Base-by-base conservation (phyloP, 1,140 invertebrate genomes). In the Sitobion miscanthi region DNA sequence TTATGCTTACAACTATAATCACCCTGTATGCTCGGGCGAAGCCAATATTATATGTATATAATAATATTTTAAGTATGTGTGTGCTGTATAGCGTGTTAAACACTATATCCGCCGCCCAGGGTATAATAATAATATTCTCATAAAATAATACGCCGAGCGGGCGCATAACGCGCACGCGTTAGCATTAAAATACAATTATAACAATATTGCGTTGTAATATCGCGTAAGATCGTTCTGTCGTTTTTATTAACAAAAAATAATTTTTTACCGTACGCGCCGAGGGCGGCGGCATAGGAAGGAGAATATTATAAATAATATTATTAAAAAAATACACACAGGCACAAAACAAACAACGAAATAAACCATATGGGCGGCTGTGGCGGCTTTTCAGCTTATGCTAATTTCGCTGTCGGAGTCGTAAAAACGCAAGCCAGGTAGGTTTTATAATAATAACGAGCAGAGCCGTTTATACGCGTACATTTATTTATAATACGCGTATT, bases 381-480 rank as follows among this genome's bases (percentile, higher is more conserved):
- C 87, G n/a, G 47, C 35, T 52, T 88, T 88, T 88, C 87, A 52
- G 87, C 47, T 88, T 88, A 88, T 88, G 87, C 47, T 88, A 88
- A 88, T 88, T 88, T 88, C 49, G 25, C 30, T 4, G 62, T n/a
- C 62, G 30, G 30, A 88, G 47, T 52, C 87, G 87, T 52, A 52
- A 88, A 88, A 88, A 52, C 49, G n/a, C 87, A 35, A 52, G 87
- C 62, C 62, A 77, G 62, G 62, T 77, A 77, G 30, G 62, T 77
- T n/a, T 77, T 77, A 77, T 77, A 77, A 77, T 77, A 77, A 77
- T 77, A n/a, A 77, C 62, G 62, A 77, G 62, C 62, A 77, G 57
- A 62, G 62, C 62, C 62, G 62, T 77, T 77, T 77, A 77, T 77
- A 77, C 2, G 30, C 62, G 62, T 69, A 69, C 62, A 69, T 69